A percentile compares a stretch with the other conserved stretches of the same genome.
Evolutionary conservation across 2,797 vertebrate genomes (phyloP).

Genomic region (Melanotaenia nigrans): DNA sequence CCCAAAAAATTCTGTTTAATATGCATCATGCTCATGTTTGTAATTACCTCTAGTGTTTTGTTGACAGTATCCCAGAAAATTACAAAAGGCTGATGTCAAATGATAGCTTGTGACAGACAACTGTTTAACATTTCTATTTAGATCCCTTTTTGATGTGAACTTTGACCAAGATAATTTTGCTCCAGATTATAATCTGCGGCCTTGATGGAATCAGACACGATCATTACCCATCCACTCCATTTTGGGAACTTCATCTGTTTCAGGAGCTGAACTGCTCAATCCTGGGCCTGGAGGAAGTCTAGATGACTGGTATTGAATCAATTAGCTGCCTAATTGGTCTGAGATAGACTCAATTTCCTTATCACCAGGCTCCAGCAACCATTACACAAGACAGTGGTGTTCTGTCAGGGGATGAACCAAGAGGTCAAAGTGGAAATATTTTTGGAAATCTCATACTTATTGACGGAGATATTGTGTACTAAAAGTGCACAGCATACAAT

Average conservation of each 20-base stretch:
- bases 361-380: slow-evolving; percentile 61
- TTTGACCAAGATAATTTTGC: slow-evolving; percentile 2
- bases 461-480: background rate
- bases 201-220: slow-evolving; percentile 1
- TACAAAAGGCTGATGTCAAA: too few species aligned
- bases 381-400: slow-evolving; percentile 59
- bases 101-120: background rate
- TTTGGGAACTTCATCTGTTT: slow-evolving; percentile 47
- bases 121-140: background rate
- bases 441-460: slow-evolving; percentile 8
- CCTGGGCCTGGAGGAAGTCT: slow-evolving; percentile 54
- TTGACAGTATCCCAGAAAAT: background rate
- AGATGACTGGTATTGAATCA: slow-evolving; percentile 74
- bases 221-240: slow-evolving; percentile 7
- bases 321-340: slow-evolving; percentile 76
- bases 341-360: slow-evolving; percentile 75
- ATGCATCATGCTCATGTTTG: background rate
- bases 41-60: background rate
- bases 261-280: slow-evolving; percentile 53
- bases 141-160: background rate
- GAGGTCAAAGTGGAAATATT: slow-evolving; percentile 41
- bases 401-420: slow-evolving; percentile 55
- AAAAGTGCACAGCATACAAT: background rate
- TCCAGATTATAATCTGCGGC: slow-evolving; percentile 44
- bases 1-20: background rate